Conservation (phyloP, 2,888 invertebrate species). For the Stenodema calcarata region DNA sequence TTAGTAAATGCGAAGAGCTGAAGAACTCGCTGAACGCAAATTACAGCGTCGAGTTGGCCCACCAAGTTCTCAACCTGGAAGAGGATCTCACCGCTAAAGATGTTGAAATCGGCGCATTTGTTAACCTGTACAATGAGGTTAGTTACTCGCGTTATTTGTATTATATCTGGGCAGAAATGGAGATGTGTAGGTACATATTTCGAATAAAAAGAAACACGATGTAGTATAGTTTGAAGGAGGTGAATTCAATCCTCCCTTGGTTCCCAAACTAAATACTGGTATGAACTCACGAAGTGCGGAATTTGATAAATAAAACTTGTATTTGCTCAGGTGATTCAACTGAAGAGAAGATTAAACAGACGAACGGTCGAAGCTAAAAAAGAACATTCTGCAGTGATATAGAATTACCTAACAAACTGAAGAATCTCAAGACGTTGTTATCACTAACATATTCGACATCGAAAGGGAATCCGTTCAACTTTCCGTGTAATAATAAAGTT, state of each 20-base stretch:
- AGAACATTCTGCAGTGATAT: background rate
- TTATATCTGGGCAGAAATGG: too few species aligned
- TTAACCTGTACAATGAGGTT: constrained; percentile 40
- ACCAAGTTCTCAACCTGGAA: constrained; percentile 6
- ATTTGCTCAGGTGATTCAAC: background rate
- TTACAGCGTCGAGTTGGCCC: background rate
- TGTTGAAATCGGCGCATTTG: constrained; percentile 28
- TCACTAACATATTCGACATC: background rate
- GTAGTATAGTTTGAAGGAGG: too few species aligned
- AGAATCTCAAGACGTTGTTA: background rate
- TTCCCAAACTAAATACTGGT: too few species aligned
- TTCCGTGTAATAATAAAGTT: background rate
- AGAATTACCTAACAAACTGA: background rate
- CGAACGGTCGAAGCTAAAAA: background rate
- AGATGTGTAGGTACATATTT: too few species aligned
- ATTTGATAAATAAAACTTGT: background rate
- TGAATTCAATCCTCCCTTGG: too few species aligned
- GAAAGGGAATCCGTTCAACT: background rate
- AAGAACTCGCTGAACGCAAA: background rate
- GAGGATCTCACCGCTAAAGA: constrained; percentile 21
- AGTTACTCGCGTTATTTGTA: background rate
- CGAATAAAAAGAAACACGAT: too few species aligned
- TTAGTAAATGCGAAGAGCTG: background rate
- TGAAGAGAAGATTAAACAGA: background rate
- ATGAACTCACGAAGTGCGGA: too few species aligned